These are phyloP conservation scores for Hydriomena furcata DNA, from an alignment of 2,888 invertebrate genomes.

Conservation along the genomic window DNA sequence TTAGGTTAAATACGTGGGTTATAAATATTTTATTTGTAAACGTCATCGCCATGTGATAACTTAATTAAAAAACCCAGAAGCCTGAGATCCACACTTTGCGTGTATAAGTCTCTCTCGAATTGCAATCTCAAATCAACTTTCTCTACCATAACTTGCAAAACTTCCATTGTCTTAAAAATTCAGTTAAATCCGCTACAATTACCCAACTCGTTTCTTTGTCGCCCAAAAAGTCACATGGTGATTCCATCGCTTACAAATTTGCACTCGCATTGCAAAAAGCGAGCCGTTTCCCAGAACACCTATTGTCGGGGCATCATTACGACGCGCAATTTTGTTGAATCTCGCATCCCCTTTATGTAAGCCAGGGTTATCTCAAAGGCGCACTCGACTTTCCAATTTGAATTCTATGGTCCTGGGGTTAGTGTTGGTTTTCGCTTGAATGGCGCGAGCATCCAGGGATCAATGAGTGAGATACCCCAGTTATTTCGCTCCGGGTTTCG, in stretches of 20 bases:
- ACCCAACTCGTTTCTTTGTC: slow-evolving; percentile 44
- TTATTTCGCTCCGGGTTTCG: slow-evolving; percentile 68
- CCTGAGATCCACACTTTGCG: too few species aligned
- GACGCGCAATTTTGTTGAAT: slow-evolving; percentile 74
- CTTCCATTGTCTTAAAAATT: slow-evolving; percentile 23
- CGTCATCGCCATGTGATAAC: too few species aligned
- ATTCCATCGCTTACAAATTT: slow-evolving; percentile 64
- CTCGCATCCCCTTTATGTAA: slow-evolving; percentile 79
- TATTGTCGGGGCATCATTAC: slow-evolving; percentile 73
- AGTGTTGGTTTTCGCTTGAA: slow-evolving; percentile 39
- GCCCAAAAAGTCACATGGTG: slow-evolving; percentile 58
- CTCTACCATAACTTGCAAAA: slow-evolving; percentile 5
- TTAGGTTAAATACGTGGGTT: too few species aligned
- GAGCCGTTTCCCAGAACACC: slow-evolving; percentile 70
- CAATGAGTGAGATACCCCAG: slow-evolving; percentile 70
- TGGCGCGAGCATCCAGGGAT: slow-evolving; percentile 48
- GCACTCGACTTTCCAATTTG: slow-evolving; percentile 28
- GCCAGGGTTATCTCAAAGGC: slow-evolving; percentile 64
- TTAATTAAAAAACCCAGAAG: too few species aligned
- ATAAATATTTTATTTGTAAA: too few species aligned
- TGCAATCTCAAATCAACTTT: slow-evolving; percentile 1
- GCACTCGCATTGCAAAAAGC: slow-evolving; percentile 73
- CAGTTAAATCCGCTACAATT: slow-evolving; percentile 22
- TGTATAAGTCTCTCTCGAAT: too few species aligned
- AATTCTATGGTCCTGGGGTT: background rate